phyloP scores from a whole-genome alignment of 2,113 vertebrate species.

The Cariama cristata region DNA sequence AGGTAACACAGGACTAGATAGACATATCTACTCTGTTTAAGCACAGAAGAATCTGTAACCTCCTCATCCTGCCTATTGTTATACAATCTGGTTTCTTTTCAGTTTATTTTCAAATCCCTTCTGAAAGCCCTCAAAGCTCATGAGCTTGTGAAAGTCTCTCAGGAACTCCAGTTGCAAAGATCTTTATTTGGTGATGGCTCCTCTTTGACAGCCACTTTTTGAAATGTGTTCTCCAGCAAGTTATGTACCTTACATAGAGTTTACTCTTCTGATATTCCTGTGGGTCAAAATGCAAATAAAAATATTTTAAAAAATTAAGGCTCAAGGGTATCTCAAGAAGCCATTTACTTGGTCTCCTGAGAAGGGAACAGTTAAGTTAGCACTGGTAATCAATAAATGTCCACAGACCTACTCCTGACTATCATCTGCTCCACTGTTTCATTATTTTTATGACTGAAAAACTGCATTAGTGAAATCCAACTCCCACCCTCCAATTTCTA shows the following conservation, averaged over 20 bases:
- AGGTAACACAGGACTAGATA: not conserved
- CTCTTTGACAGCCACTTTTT: not conserved
- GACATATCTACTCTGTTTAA: not conserved
- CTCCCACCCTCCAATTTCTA: not conserved
- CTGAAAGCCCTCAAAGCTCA: not conserved
- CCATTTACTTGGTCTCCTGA: not conserved
- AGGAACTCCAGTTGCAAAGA: not conserved
- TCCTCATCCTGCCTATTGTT: not conserved
- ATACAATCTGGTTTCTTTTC: not conserved
- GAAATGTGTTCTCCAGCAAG: not conserved
- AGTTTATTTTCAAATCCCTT: not conserved
- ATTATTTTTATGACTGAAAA: not conserved
- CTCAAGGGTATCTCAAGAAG: not conserved
- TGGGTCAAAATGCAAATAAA: not conserved
- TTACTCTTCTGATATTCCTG: not conserved
- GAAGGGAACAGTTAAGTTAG: not conserved
- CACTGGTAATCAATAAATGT: not conserved
- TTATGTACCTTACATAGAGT: not conserved
- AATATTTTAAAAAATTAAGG: fast-evolving
- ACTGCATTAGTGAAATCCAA: not conserved
- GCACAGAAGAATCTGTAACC: not conserved
- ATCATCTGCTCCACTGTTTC: not conserved
- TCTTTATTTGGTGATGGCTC: not conserved
- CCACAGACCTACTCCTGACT: not conserved
- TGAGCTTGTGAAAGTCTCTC: not conserved